These are phyloP conservation scores for Leucopsar rothschildi DNA, from an alignment of 2,113 vertebrate species.

Conservation along the genomic window DNA sequence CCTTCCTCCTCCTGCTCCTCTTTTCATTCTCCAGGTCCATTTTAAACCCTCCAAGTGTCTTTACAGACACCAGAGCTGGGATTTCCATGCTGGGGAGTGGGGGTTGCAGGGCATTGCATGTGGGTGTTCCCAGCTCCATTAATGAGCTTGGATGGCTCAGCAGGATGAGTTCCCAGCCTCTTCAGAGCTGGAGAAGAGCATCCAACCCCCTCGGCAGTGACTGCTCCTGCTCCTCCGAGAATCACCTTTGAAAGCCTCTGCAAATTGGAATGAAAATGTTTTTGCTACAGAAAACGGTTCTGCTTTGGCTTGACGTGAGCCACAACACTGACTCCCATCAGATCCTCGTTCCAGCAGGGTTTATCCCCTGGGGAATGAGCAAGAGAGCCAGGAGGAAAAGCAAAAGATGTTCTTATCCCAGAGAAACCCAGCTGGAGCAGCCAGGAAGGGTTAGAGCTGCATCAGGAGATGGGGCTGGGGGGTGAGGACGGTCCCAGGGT, in stretches of 20 bases:
- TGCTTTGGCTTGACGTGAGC: background rate
- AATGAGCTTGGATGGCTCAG: background rate
- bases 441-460: background rate
- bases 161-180: background rate
- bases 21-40: background rate
- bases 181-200: background rate
- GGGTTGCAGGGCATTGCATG: background rate
- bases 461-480: background rate
- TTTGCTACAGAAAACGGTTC: background rate
- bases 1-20: background rate
- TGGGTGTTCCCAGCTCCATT: background rate
- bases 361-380: background rate
- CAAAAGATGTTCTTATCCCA: background rate
- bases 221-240: background rate
- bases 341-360: background rate
- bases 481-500: background rate
- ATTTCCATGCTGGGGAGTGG: background rate
- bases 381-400: background rate
- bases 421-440: background rate
- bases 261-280: background rate
- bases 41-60: background rate
- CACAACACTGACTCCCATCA: rapidly evolving
- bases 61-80: background rate
- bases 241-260: background rate
- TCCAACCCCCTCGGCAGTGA: background rate